Conservation (phyloP, 2,888 invertebrate genomes). For the Stenurella melanura region DNA sequence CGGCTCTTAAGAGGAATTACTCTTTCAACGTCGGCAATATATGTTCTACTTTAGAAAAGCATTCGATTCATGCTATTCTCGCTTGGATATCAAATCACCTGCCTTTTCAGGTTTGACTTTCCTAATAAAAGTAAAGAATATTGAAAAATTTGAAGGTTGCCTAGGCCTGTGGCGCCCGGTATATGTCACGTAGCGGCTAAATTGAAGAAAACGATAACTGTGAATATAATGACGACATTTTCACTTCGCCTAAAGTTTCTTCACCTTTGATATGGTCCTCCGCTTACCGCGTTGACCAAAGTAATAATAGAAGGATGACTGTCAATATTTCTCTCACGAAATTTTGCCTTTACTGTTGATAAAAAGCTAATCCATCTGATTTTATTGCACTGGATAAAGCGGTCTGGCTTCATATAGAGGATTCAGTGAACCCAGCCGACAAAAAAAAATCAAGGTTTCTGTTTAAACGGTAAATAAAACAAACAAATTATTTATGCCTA, state of each 20-base stretch:
- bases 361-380: not conserved
- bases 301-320: conserved; percentile 2
- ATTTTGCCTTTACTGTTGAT: not conserved
- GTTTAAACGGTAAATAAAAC: conserved; percentile 16
- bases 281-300: not conserved
- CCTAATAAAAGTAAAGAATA: too few species aligned
- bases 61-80: too few species aligned
- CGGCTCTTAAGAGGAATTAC: too few species aligned
- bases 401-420: conserved; percentile 1
- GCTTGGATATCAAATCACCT: too few species aligned
- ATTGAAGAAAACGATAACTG: not conserved
- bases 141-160: too few species aligned
- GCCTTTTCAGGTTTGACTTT: too few species aligned
- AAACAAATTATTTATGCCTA: conserved; percentile 19
- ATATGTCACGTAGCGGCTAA: too few species aligned
- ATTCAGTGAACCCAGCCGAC: conserved; percentile 15
- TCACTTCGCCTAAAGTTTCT: not conserved
- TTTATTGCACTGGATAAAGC: conserved; percentile 5
- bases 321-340: not conserved
- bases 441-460: conserved; percentile 24
- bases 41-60: too few species aligned
- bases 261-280: not conserved
- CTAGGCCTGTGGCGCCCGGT: too few species aligned
- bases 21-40: too few species aligned
- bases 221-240: not conserved